Evolutionary conservation across 2,888 invertebrate genomes (phyloP), one percentile per base, ranked within the genome.

Genomic region (Adineta ricciae): DNA sequence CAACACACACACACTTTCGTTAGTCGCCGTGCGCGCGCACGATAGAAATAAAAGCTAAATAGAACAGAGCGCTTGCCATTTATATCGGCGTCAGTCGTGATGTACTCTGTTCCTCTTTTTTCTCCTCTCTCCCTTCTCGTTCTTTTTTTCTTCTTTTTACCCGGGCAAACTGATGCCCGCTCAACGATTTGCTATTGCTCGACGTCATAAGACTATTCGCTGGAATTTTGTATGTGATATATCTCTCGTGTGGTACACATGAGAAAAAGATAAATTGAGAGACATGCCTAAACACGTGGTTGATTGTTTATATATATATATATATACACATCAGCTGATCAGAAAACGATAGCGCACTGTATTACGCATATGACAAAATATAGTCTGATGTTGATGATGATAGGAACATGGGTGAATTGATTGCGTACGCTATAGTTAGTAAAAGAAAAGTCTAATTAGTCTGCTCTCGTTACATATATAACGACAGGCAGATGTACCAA

Each of bases 1-100:
- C 64, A 64, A 64, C 64, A 64, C 64, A 64, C 64, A 64, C 64
- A 64, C 64, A 64, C 64, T 64, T 64, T 64, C 64, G 64, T 64
- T 64, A 64, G 64, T 64, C 64, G 64, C 64, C 64, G 64, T 64
- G 64, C 64, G 64, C 64, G 64, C 64, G 64, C 64, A 64, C 64
- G 64, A 64, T 64, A 64, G 64, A 64, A 64, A 64, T 64, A 64
- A 64, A 64, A 64, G 64, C 64, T 32, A 64, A 16, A 64, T 64
- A 64, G 32, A 64, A 64, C 64, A 64, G 64, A 32, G 64, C 64
- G 64, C 64, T 64, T 64, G 64, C 64, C 64, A 64, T 64, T 64
- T 64, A 64, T 64, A 64, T 64, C 64, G 32, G 64, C 64, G 64
- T 64, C 64, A 64, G 32, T 64, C 9, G 64, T 32, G 64, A 27